Base-by-base conservation (phyloP, 2,888 invertebrate genomes). In the Calameuta idolon region DNA sequence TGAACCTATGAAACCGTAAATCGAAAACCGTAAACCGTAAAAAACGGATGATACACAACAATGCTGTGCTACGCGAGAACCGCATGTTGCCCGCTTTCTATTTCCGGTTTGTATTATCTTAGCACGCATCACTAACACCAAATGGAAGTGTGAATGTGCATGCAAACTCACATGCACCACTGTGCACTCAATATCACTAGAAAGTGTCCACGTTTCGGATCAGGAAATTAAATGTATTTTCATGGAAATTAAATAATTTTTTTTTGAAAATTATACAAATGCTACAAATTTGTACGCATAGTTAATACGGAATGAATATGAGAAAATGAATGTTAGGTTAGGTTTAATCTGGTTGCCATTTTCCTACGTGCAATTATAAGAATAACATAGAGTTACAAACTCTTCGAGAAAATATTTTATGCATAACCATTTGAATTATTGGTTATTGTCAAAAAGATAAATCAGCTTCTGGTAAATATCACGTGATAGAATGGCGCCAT, bases 51-150 rank as follows among this genome's bases (percentile, higher is more conserved):
- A 12, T 71, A 71, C 71, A 71, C 71, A 71, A 31, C 5, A 71
- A 31, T 33, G 15, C 15, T 75, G 37, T 77, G 76, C 77, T 33
- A 76, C 76, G 76, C 76, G 34, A 73, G 12, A 78, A 77, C 71
- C 77, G 77, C 77, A 79, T 77, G 79, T 12, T 74, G 76, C 77
- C 69, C 71, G 77, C 77, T 77, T 77, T 11, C 40, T 77, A 71
- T 71, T 71, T 71, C 34, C 71, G 12, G 31, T 71, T 33, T 71
- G 71, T 71, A 23, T 55, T 55, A 9, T 23, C 55, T 23, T 23
- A 2, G 23, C 55, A 55, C 55, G 55, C 55, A 55, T 55, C 55
- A 55, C 55, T 23, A 23, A 55, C 55, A 23, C 23, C 55, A 23
- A 2, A 55, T 3, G 23, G 9, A 55, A 55, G 15, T 15, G 40